Base-by-base conservation (phyloP, 2,113 vertebrate species). In the Aspiorhynchus laticeps region DNA sequence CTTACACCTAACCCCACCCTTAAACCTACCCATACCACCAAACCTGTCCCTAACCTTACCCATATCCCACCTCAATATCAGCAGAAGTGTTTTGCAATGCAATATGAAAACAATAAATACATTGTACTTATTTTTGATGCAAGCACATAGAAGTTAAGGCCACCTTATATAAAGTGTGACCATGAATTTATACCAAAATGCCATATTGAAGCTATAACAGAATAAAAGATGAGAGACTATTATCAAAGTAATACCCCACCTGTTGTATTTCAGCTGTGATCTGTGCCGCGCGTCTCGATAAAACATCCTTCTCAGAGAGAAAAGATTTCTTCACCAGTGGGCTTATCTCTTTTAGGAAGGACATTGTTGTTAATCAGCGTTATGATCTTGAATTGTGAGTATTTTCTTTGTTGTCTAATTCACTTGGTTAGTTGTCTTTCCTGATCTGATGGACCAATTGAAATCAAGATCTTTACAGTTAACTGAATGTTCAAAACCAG, bases 261-360 rank as follows among this genome's bases (percentile, higher is more conserved):
- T 90, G 90, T 67, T 71, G 48, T 59, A 94, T 91, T 85, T 93
- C 89, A 24, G 87, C 48, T 17, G 3, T 88, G 74, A 95, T 92
- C 89, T 89, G 71, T 1, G 0, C 15, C 21, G 84, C 90, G 85
- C 19, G 56, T 65, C 5, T 88, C 2, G 8, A 12, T 41, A 95
- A 48, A 28, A 48, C 2, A 8, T 59, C 43, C 63, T 26, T 73
- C 41, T 87, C 46, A 2, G 87, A 19, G 6, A 43, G 31, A 59
- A 43, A 89, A 17, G 85, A 84, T 11, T 41, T 91, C 71, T 12
- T 91, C 41, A 91, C 26, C 56, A 87, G 83, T 19, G 43, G 65
- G 21, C 28, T 69, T n/a, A 93, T 91, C 26, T 91, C 74, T 71
- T 84, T 83, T 76, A 89, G 43, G 8, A 78, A 11, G 46, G 87